These are phyloP conservation scores for Ibidorhyncha struthersii DNA, from an alignment of 2,113 vertebrate genomes.

Conservation along the genomic window DNA sequence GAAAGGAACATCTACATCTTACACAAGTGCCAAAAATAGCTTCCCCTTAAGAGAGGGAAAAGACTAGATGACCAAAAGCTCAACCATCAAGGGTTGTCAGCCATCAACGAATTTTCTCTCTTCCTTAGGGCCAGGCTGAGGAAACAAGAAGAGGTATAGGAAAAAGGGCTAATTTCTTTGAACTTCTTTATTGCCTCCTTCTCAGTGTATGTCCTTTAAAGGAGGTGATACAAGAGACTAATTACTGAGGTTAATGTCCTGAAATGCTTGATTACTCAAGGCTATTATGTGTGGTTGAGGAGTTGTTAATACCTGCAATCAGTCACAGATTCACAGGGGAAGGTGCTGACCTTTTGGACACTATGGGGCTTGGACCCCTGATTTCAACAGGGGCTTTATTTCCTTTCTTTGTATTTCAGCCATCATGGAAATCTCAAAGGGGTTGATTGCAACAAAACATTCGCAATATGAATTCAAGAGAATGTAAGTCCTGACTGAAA, in stretches of 20 bases:
- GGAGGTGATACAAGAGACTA: neutral
- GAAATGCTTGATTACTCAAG: neutral
- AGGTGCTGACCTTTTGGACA: neutral
- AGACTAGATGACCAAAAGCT: neutral
- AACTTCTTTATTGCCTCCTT: neutral
- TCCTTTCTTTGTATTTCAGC: neutral
- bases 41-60: neutral
- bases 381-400: neutral
- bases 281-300: neutral
- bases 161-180: neutral
- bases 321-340: neutral
- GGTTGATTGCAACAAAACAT: neutral
- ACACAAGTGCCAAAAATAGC: neutral
- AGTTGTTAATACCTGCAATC: neutral
- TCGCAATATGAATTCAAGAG: neutral
- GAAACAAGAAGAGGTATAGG: neutral
- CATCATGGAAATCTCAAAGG: neutral
- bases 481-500: neutral
- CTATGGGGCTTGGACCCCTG: neutral
- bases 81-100: neutral
- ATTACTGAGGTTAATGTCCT: slow-evolving; percentile 7
- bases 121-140: neutral
- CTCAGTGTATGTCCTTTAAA: neutral
- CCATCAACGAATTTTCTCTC: neutral
- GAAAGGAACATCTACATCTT: neutral